These are phyloP conservation scores for Paedocypris sp. DNA, from an alignment of 2,113 vertebrate genomes.

Conservation along the genomic window DNA sequence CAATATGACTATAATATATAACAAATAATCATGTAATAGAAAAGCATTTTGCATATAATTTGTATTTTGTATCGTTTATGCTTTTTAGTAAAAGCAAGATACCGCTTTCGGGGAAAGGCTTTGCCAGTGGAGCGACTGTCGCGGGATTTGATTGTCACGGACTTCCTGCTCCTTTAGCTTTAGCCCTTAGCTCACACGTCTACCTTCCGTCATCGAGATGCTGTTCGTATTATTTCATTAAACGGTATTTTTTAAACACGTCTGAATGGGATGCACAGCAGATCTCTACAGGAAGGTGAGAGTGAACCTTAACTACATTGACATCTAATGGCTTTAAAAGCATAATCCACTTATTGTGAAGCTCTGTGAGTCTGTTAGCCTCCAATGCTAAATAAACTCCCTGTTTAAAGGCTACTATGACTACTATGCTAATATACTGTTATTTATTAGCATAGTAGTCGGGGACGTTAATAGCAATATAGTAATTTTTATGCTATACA, in stretches of 20 bases:
- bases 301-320: neutral
- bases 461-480: too few species aligned
- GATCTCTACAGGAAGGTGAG: neutral
- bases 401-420: too few species aligned
- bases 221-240: neutral
- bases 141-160: conserved; percentile 3
- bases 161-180: neutral
- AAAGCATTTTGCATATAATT: too few species aligned
- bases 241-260: neutral
- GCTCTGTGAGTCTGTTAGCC: too few species aligned
- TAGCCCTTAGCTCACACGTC: conserved; percentile 1
- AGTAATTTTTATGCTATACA: too few species aligned
- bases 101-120: neutral
- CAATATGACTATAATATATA: too few species aligned
- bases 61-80: neutral
- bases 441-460: too few species aligned
- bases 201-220: neutral
- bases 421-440: too few species aligned
- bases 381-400: too few species aligned
- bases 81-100: neutral
- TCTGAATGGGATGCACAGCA: neutral
- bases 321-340: neutral
- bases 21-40: too few species aligned
- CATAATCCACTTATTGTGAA: neutral
- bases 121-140: neutral